phyloP scores from a whole-genome alignment of 2,888 invertebrate genomes.

The Lampropteryx suffumata region DNA sequence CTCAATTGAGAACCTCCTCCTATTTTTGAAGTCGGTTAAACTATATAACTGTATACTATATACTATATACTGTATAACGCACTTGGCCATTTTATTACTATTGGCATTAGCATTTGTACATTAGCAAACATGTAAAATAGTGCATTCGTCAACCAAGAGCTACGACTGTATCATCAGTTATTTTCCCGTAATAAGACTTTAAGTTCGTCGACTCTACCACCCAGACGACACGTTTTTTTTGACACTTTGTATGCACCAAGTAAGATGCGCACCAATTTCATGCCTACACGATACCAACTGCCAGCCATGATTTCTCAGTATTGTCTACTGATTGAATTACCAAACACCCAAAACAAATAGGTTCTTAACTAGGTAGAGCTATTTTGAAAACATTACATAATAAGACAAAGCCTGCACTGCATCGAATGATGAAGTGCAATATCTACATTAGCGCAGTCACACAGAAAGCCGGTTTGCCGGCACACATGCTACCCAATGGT shows the following conservation, averaged over 20 bases:
- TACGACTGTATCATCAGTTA: too few species aligned
- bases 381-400: slow-evolving; percentile 22
- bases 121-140: too few species aligned
- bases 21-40: too few species aligned
- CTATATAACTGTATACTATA: too few species aligned
- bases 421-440: slow-evolving; percentile 26
- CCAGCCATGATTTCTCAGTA: slow-evolving; percentile 19
- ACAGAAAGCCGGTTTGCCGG: slow-evolving; percentile 6
- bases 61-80: too few species aligned
- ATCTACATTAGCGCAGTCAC: neutral
- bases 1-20: too few species aligned
- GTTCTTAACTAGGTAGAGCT: slow-evolving; percentile 7
- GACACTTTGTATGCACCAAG: slow-evolving; percentile 14
- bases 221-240: slow-evolving; percentile 15
- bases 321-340: slow-evolving; percentile 27
- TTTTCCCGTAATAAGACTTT: too few species aligned
- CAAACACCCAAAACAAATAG: slow-evolving; percentile 32
- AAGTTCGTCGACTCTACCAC: neutral
- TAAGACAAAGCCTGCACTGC: slow-evolving; percentile 22
- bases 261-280: slow-evolving; percentile 25
- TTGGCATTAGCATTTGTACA: too few species aligned
- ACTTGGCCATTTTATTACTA: too few species aligned
- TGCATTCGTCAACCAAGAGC: too few species aligned
- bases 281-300: slow-evolving; percentile 18
- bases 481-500: neutral